A percentile compares a stretch with the other conserved stretches of the same genome.
Evolutionary conservation across 2,888 invertebrate species (phyloP).

Genomic region (Cephus spinipes): DNA sequence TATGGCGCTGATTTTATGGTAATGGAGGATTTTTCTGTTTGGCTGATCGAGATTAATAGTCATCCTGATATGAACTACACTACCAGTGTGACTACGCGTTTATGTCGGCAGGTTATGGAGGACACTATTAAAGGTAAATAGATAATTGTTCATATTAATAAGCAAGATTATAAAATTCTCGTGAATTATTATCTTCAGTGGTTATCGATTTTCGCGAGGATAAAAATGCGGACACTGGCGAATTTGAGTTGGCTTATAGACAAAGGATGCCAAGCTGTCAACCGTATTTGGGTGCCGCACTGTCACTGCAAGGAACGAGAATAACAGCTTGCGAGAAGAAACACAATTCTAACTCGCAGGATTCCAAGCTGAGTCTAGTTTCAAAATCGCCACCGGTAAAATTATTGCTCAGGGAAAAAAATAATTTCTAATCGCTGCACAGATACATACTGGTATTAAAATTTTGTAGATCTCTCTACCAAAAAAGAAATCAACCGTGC

Average conservation of each 20-base stretch:
- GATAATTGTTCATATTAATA: neutral
- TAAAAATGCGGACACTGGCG: slow-evolving; percentile 82
- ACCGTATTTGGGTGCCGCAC: slow-evolving; percentile 81
- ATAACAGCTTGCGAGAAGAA: slow-evolving; percentile 67
- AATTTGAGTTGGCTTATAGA: slow-evolving; percentile 83
- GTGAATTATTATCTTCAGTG: slow-evolving; percentile 68
- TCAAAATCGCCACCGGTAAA: slow-evolving; percentile 49
- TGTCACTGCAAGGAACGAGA: slow-evolving; percentile 77
- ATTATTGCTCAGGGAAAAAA: neutral
- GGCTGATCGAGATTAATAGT: slow-evolving; percentile 95
- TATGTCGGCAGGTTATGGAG: slow-evolving; percentile 89
- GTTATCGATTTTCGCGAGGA: slow-evolving; percentile 80
- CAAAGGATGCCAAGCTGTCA: slow-evolving; percentile 83
- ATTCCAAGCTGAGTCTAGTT: slow-evolving; percentile 61
- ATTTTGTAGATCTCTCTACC: slow-evolving; percentile 44
- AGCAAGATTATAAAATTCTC: neutral
- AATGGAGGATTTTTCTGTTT: slow-evolving; percentile 87
- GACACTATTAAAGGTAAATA: slow-evolving; percentile 88
- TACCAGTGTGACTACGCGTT: slow-evolving; percentile 86
- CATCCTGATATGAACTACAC: slow-evolving; percentile 93
- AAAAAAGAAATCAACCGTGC: slow-evolving; percentile 49
- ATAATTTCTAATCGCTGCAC: neutral
- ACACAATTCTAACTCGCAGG: slow-evolving; percentile 62
- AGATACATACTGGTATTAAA: neutral
- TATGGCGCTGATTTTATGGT: slow-evolving; percentile 97